phyloP scores from a whole-genome alignment of 2,113 vertebrate genomes.

The Anguilla japonica region DNA sequence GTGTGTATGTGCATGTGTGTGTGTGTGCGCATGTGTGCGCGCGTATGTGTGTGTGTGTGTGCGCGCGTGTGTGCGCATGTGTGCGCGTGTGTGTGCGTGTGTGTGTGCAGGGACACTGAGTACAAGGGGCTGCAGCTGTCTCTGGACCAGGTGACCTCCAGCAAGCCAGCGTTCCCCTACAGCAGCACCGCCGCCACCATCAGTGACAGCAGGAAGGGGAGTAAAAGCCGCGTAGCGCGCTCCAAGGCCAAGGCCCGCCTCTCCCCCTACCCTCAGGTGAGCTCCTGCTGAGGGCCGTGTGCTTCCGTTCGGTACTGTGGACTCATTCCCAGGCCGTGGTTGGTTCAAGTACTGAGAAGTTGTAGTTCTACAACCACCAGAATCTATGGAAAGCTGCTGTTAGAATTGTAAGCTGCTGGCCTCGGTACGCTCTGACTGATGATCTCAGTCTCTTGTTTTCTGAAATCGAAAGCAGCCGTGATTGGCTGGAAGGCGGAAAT shows the following conservation, averaged over 20 bases:
- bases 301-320: neutral
- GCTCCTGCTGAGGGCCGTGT: neutral
- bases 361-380: neutral
- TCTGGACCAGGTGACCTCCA: slow-evolving; percentile 87
- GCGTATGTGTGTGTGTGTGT: slow-evolving; percentile 31
- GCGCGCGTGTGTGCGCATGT: slow-evolving; percentile 12
- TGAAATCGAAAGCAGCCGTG: neutral
- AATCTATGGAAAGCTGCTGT: neutral
- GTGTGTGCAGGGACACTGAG: slow-evolving; percentile 84
- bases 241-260: slow-evolving; percentile 87
- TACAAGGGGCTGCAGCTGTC: slow-evolving; percentile 97
- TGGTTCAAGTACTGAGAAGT: neutral
- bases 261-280: slow-evolving; percentile 93
- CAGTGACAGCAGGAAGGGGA: slow-evolving; percentile 79
- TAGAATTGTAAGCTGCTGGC: no score
- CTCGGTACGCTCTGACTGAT: neutral
- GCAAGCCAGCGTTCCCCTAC: slow-evolving; percentile 84
- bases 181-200: slow-evolving; percentile 75
- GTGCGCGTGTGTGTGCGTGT: slow-evolving; percentile 10
- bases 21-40: slow-evolving; percentile 19
- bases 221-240: slow-evolving; percentile 77
- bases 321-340: neutral
- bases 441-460: neutral
- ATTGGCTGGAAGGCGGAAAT: no score
- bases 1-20: slow-evolving; percentile 14